These are phyloP conservation scores for Tenthredo amoena DNA, from an alignment of 2,888 invertebrate species.

Conservation along the genomic window DNA sequence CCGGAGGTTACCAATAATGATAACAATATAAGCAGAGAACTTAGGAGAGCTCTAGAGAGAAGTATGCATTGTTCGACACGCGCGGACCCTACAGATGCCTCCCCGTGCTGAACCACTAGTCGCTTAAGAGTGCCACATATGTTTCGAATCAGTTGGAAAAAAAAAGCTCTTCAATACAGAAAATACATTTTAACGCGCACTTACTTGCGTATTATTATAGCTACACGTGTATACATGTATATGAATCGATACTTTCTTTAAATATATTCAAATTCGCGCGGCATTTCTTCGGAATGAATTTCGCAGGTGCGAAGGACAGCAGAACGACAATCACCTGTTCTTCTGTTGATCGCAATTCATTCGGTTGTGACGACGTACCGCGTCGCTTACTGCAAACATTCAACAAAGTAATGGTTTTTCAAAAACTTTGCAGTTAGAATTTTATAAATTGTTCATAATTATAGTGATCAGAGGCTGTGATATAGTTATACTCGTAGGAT, in stretches of 20 bases:
- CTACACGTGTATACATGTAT: not conserved
- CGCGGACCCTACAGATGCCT: conserved; percentile 76
- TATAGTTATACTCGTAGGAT: not conserved
- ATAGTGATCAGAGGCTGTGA: not conserved
- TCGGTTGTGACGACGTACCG: not conserved
- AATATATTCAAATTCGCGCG: conserved; percentile 1
- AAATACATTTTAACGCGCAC: conserved; percentile 28
- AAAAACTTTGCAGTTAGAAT: not conserved
- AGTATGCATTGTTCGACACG: conserved; percentile 77
- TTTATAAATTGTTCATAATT: not conserved
- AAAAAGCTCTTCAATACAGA: not conserved
- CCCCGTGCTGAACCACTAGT: conserved; percentile 28
- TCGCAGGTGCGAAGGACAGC: not conserved
- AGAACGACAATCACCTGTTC: not conserved
- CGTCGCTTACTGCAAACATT: not conserved
- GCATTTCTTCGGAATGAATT: not conserved
- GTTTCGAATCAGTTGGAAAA: conserved; percentile 73
- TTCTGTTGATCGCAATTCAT: not conserved
- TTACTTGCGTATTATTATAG: not conserved
- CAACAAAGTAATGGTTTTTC: not conserved
- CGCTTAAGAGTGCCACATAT: conserved; percentile 71
- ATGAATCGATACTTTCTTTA: not conserved
- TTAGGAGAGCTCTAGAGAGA: conserved; percentile 64
- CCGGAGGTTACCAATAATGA: conserved; percentile 63
- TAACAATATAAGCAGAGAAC: conserved; percentile 65